Base-by-base conservation (phyloP, 1,140 invertebrate genomes). In the Pseudoatta argentina region DNA sequence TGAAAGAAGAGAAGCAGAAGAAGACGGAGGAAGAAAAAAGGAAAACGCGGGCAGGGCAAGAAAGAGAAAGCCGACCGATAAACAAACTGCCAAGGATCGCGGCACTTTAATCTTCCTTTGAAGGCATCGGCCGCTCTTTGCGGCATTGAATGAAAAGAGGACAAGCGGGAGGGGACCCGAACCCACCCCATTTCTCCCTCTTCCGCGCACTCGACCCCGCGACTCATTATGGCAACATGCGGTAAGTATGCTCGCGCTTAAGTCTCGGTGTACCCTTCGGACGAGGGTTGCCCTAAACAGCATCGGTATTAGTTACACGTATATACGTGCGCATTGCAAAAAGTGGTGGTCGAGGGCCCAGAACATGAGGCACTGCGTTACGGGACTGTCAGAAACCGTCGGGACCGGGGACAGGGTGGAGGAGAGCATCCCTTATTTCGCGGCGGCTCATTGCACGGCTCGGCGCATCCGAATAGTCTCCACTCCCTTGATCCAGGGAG, bases 211-310 rank as follows among this genome's bases (percentile, higher is more conserved):
- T 83, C 82, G 63, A 85, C 64, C 63, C 85, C 82, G 51, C 71
- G 93, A 93, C 94, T 94, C 94, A 94, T 94, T 94, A 94, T 94
- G 91, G 93, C 93, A 94, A 94, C 94, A 94, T 94, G 93, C 93
- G 93, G 93, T 94, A 94, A 94, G 93, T 93, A 94, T 93, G 75
- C 91, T 92, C 91, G 91, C 88, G 89, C 91, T 93, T 92, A 91
- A 93, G 92, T 92, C 90, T 91, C 89, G 86, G 72, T 78, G 88
- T 91, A 91, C 78, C 89, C 82, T 77, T 75, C 86, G 88, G 30
- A 39, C 86, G 27, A 76, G 39, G 88, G 88, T 64, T 77, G 24
- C 64, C 51, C 59, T n/a, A 16, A 66, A 18, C 64, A 18, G 18
- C 64, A 61, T 85, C 81, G 79, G 61, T 59, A 78, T 89, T 86